These are phyloP conservation scores for Leptarthrus brevirostris DNA, from an alignment of 2,888 invertebrate species.

Conservation along the genomic window DNA sequence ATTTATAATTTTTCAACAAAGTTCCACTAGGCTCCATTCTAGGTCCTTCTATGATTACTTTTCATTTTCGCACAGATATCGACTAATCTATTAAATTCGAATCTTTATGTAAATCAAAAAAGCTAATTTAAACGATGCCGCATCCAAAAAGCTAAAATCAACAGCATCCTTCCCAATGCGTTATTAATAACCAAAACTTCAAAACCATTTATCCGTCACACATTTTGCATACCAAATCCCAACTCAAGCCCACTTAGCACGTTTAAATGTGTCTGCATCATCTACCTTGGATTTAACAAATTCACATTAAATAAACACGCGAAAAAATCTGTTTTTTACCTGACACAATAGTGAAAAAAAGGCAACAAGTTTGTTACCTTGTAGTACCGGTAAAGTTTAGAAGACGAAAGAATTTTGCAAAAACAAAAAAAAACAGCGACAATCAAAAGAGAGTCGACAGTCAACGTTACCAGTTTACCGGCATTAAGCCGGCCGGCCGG, in stretches of 20 bases:
- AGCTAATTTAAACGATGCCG: too few relatives aligned
- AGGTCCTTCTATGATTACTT: too few relatives aligned
- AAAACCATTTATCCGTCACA: neutral
- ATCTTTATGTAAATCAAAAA: too few relatives aligned
- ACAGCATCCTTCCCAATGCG: neutral
- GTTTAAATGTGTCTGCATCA: neutral
- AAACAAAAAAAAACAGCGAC: constrained; percentile 5
- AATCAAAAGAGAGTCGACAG: neutral
- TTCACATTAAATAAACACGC: neutral
- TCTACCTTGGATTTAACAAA: neutral
- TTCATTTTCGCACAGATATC: too few relatives aligned
- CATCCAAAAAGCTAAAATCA: too few relatives aligned
- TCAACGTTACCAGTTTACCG: neutral
- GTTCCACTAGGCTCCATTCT: too few relatives aligned
- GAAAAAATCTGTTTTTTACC: neutral
- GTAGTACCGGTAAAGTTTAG: constrained; percentile 6
- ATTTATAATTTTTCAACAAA: too few relatives aligned
- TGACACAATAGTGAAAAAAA: constrained; percentile 3
- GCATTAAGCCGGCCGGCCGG: constrained; percentile 1
- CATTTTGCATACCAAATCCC: neutral
- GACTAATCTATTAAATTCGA: too few relatives aligned
- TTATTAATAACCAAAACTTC: neutral
- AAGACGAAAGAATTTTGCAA: constrained; percentile 7
- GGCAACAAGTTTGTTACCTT: constrained; percentile 3
- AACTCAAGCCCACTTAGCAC: neutral